Evolutionary conservation across 2,797 vertebrate genomes (phyloP).

Genomic region (Bradypus variegatus): DNA sequence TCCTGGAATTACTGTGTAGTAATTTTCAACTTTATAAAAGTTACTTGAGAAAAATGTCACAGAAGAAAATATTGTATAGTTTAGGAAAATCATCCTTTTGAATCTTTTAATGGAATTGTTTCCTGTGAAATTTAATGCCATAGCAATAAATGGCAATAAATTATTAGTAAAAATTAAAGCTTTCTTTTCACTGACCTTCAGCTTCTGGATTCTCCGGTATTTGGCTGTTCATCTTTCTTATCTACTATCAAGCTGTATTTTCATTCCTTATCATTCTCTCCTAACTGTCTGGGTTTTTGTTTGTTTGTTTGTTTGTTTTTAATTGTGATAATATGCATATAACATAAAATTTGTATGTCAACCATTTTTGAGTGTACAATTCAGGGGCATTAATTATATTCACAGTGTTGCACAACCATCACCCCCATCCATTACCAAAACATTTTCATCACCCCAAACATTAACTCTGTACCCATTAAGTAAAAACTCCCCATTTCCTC

Average conservation of each 20-base stretch:
- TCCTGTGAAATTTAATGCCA: background rate
- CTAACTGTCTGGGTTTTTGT: background rate
- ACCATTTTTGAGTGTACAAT: no score
- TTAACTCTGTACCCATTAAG: no score
- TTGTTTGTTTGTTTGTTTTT: no score
- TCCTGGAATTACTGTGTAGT: background rate
- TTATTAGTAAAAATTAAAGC: background rate
- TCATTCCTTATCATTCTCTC: background rate
- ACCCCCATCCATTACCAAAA: no score
- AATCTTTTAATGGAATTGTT: background rate
- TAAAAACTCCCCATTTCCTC: no score
- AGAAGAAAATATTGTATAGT: background rate
- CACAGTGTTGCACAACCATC: no score
- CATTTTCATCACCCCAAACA: no score
- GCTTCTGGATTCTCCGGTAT: background rate
- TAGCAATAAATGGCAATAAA: background rate
- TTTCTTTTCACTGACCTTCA: background rate
- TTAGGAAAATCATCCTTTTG: conserved; percentile 20
- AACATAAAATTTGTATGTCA: no score
- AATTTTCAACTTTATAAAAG: conserved; percentile 28
- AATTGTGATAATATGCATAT: no score
- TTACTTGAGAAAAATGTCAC: background rate
- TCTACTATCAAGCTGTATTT: background rate
- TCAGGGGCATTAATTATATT: no score
- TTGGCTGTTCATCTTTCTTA: background rate